Evolutionary conservation across 2,888 invertebrate genomes (phyloP).

Genomic region (Apantesis nais): DNA sequence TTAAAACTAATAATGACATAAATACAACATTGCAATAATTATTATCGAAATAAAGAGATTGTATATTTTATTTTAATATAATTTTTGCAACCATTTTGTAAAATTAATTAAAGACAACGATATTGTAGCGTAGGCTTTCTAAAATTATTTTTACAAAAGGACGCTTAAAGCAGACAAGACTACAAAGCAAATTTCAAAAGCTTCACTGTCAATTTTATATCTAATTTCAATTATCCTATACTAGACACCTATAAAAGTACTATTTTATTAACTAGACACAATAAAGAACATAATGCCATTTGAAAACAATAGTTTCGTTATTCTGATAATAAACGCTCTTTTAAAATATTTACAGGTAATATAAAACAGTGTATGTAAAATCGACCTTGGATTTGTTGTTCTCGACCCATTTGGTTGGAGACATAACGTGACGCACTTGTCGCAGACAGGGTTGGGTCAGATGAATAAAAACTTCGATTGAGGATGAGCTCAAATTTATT

Average conservation of each 20-base stretch:
- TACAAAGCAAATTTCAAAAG: conserved; percentile 77
- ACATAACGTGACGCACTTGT: conserved; percentile 33
- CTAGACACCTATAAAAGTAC: conserved; percentile 72
- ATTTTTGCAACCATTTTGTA: conserved; percentile 54
- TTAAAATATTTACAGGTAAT: conserved; percentile 40
- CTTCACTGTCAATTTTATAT: conserved; percentile 72
- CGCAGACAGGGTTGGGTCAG: conserved; percentile 56
- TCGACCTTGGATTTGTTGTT: conserved; percentile 28
- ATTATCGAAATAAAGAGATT: conserved; percentile 67
- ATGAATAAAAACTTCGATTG: conserved; percentile 80
- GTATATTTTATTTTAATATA: conserved; percentile 51
- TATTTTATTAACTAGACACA: conserved; percentile 62
- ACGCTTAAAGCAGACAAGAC: conserved; percentile 66
- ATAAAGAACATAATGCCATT: conserved; percentile 43
- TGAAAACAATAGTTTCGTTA: conserved; percentile 44
- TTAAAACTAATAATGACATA: conserved; percentile 87
- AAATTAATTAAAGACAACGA: conserved; percentile 57
- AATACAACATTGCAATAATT: conserved; percentile 82
- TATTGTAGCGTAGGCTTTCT: conserved; percentile 23
- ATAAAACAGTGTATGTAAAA: conserved; percentile 35
- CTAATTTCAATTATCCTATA: conserved; percentile 72
- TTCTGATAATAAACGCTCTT: conserved; percentile 41
- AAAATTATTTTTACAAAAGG: conserved; percentile 66
- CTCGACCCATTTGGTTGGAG: conserved; percentile 46
- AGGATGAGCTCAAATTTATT: conserved; percentile 85